Evolutionary conservation across 2,797 vertebrate genomes (phyloP), one percentile per base, ranked within the genome.

Genomic region (Urosaurus nigricauda): DNA sequence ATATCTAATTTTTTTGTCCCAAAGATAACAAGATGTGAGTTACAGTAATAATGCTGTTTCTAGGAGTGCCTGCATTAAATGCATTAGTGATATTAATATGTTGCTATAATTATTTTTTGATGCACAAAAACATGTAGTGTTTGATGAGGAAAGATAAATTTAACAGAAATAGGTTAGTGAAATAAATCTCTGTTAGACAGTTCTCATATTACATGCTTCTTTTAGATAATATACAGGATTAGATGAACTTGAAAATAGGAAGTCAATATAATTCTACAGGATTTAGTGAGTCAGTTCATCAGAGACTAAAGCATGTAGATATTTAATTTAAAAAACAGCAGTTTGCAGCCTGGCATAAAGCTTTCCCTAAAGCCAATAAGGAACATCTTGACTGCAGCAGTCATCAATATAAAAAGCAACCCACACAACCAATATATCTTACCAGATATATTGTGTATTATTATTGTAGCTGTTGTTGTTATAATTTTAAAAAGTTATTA

Each of bases 1-100:
- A 97, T 97, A 97, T 96, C 96, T 96, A 94, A 96, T 97, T 96
- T 96, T 94, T 95, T 95, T 83, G 71, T 91, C 90, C 83, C 80
- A 75, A 93, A 96, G 97, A 97, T 98, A 98, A 97, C 92, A 94
- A 94, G 96, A 96, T 97, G 96, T 97, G 96, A 96, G 91, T 96
- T 97, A 97, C 97, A 95, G 95, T 96, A 97, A 96, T 95, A 96
- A 96, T 96, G 96, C 94, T 98, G 96, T 97, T 98, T 96, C 94
- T 83, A 89, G 74, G 88, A 95, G 90, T 91, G 87, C 73, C n/a
- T 90, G 19, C 74, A 92, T 87, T 79, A 95, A 91, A 74, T 94
- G 82, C 93, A 83, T 92, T 92, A 94, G 75, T 2, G 35, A 92
- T 95, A 93, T 92, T 95, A 94, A 92, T 94, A 93, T 91, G 65